phyloP scores from a whole-genome alignment of 2,888 invertebrate genomes.

The Hesperia comma region DNA sequence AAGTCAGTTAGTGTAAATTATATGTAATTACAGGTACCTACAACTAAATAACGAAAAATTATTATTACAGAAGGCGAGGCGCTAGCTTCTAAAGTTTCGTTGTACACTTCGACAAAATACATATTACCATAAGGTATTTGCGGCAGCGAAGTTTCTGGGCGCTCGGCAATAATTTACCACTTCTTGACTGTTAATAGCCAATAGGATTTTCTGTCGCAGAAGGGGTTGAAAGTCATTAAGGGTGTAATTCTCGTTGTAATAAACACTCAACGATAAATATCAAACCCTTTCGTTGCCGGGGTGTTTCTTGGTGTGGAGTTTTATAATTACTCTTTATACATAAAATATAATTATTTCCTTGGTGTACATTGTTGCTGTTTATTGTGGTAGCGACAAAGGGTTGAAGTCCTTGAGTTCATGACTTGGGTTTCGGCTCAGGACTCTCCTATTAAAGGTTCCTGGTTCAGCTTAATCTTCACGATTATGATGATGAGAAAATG shows the following conservation, averaged over 20 bases:
- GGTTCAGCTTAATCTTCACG: no score
- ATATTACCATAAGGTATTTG: slow-evolving; percentile 73
- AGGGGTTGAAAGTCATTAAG: slow-evolving; percentile 80
- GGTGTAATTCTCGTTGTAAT: slow-evolving; percentile 82
- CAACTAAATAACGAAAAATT: background rate
- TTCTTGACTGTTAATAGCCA: slow-evolving; percentile 81
- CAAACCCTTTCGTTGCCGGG: slow-evolving; percentile 61
- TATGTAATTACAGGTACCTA: no score
- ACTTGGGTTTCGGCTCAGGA: no score
- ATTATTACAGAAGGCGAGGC: background rate
- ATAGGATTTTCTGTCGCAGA: slow-evolving; percentile 78
- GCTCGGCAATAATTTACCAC: slow-evolving; percentile 71
- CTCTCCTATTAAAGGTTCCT: no score
- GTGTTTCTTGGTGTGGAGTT: slow-evolving; percentile 19
- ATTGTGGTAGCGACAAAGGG: no score
- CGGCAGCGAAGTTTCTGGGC: slow-evolving; percentile 51
- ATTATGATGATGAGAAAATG: no score
- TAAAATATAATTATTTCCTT: slow-evolving; percentile 11
- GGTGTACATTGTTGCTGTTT: background rate
- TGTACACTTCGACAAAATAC: slow-evolving; percentile 27
- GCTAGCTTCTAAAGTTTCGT: slow-evolving; percentile 5
- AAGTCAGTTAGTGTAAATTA: background rate
- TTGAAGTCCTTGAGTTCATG: no score
- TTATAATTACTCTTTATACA: slow-evolving; percentile 29
- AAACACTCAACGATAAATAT: slow-evolving; percentile 82